Base-by-base conservation (phyloP, 2,113 vertebrate species). In the Gambusia affinis region DNA sequence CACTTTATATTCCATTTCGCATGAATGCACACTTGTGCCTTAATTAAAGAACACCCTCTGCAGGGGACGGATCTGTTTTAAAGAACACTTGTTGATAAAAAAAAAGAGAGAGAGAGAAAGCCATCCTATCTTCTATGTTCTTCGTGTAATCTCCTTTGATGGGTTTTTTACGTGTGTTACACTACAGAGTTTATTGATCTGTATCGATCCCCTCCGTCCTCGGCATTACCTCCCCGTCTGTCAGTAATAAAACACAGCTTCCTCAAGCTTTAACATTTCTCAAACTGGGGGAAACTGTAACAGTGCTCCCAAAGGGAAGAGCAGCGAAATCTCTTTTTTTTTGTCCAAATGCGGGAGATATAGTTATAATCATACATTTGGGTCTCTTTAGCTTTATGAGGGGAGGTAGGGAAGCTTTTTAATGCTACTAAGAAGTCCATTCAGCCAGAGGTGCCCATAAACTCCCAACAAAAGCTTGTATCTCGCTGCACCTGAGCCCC, bases 1-100 rank as follows among this genome's bases (percentile, higher is more conserved):
- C 76, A 84, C 77, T 87, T 85, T 82, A 44, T 62, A 57, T 29
- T 7, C 47, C 42, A 44, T 86, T 81, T 60, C 66, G 15, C 75
- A 24, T 29, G 60, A 33, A 75, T 29, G 76, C 70, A 27, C 75
- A 68, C 64, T 82, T 75, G 54, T 19, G 12, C 57, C 19, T 76
- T 79, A 14, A 82, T 72, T 80, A 30, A 66, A 78, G 54, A 76
- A 60, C 42, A 24, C 12, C 33, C 47, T 67, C 64, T 27, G 64
- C 42, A 60, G 54, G 70, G 64, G 27, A 19, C 42, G 10, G 10
- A 35, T 44, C 54, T 73, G 24, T 39, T 57, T 57, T 24, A 37
- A 37, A 37, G 11, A 35, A 82, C 88, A 88, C 83, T 88, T 89
- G 84, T 89, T 82, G 76, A 27, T 29, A 63, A 78, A 74, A 33